phyloP scores from a whole-genome alignment of 2,113 vertebrate species.

The Australoheros scitulus region DNA sequence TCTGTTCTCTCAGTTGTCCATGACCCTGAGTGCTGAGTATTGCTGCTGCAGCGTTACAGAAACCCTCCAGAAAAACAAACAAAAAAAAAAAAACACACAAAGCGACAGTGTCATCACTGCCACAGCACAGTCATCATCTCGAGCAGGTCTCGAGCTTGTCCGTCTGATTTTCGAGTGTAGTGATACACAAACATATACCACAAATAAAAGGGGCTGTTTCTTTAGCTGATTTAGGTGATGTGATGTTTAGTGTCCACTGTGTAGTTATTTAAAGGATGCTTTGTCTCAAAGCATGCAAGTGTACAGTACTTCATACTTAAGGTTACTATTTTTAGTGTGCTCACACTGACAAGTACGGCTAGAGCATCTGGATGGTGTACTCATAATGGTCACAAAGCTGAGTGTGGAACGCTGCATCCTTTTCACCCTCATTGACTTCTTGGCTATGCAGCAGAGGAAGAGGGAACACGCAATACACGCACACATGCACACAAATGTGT shows the following conservation, averaged over 20 bases:
- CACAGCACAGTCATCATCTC: slow-evolving; percentile 1
- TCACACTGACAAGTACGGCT: neutral
- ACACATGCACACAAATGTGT: too few species aligned
- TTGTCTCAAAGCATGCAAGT: neutral
- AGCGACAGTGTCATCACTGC: slow-evolving; percentile 17
- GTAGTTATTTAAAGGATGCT: neutral
- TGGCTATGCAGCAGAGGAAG: neutral
- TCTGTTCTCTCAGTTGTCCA: neutral
- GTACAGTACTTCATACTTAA: neutral
- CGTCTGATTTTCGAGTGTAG: neutral
- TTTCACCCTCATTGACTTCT: neutral
- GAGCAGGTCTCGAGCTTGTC: neutral
- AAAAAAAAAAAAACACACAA: neutral
- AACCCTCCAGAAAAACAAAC: neutral
- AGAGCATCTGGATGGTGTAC: neutral
- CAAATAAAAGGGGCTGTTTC: neutral
- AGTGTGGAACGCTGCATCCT: neutral
- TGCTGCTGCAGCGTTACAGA: slow-evolving; percentile 1
- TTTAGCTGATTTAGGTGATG: neutral
- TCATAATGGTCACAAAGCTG: neutral
- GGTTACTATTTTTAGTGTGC: too few species aligned
- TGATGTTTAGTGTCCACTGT: neutral
- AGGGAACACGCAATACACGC: neutral
- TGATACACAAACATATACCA: neutral
- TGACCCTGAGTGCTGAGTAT: slow-evolving; percentile 17